Evolutionary conservation across 2,888 invertebrate species (phyloP).

Genomic region (Ypsolopha scabrella): DNA sequence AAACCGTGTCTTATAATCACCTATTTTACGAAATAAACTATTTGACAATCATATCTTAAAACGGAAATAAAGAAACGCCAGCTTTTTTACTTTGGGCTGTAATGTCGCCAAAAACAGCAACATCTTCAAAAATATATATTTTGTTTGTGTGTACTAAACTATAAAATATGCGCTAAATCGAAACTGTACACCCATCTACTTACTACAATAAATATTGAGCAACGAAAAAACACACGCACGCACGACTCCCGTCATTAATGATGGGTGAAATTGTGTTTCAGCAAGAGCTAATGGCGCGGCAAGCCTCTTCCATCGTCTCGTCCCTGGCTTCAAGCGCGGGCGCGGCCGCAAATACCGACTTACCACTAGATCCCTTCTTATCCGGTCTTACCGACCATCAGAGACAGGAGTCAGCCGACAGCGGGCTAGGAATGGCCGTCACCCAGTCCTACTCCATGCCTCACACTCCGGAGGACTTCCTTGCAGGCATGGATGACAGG

Average conservation of each 20-base stretch:
- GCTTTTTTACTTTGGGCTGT: no score
- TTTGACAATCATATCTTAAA: no score
- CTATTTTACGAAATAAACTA: no score
- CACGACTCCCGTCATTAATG: background rate
- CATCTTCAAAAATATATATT: no score
- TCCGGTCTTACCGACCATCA: constrained; percentile 89
- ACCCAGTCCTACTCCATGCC: constrained; percentile 89
- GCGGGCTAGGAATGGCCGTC: constrained; percentile 91
- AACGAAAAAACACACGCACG: background rate
- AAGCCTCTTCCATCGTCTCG: constrained; percentile 56
- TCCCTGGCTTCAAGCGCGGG: constrained; percentile 33
- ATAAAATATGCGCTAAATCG: no score
- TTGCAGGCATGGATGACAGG: constrained; percentile 90
- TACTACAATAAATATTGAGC: background rate
- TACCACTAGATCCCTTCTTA: constrained; percentile 83
- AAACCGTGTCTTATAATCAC: no score
- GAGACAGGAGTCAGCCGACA: constrained; percentile 94
- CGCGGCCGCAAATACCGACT: constrained; percentile 68
- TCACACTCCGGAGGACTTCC: constrained; percentile 93
- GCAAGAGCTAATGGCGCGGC: constrained; percentile 81
- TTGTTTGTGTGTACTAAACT: no score
- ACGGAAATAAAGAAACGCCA: no score
- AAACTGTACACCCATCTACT: background rate
- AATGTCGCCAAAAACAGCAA: no score
- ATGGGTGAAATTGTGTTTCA: constrained; percentile 30